Evolutionary conservation across 2,113 vertebrate genomes (phyloP).

Genomic region (Nothoprocta perdicaria): DNA sequence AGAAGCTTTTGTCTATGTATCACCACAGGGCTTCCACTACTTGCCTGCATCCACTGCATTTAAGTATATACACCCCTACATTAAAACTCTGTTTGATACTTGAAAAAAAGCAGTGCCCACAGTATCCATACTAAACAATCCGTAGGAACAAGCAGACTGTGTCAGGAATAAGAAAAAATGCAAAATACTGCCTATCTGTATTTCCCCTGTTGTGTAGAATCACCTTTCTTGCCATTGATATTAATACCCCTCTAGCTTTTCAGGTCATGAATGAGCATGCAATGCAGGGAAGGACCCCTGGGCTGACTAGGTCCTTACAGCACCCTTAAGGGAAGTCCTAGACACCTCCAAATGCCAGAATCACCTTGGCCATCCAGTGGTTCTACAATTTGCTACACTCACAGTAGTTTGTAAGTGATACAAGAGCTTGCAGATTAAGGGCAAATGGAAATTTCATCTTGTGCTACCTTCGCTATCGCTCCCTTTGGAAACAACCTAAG

Average conservation of each 20-base stretch:
- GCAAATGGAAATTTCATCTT: not conserved
- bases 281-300: not conserved
- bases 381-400: not conserved
- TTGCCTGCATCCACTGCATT: not conserved
- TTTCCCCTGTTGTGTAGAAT: not conserved
- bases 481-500: not conserved
- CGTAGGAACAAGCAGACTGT: not conserved
- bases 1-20: not conserved
- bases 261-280: not conserved
- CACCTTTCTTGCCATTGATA: not conserved
- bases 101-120: not conserved
- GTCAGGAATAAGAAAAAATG: not conserved
- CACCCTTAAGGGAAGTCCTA: not conserved
- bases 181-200: not conserved
- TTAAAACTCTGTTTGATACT: not conserved
- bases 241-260: not conserved
- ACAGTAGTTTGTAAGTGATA: not conserved
- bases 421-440: not conserved
- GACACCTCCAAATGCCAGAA: not conserved
- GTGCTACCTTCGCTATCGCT: not conserved
- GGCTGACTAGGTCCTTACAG: not conserved
- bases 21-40: not conserved
- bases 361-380: not conserved
- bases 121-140: not conserved
- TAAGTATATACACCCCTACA: rapidly evolving